Evolutionary conservation across 2,113 vertebrate genomes (phyloP), one percentile per base, ranked within the genome.

Genomic region (Apus apus): DNA sequence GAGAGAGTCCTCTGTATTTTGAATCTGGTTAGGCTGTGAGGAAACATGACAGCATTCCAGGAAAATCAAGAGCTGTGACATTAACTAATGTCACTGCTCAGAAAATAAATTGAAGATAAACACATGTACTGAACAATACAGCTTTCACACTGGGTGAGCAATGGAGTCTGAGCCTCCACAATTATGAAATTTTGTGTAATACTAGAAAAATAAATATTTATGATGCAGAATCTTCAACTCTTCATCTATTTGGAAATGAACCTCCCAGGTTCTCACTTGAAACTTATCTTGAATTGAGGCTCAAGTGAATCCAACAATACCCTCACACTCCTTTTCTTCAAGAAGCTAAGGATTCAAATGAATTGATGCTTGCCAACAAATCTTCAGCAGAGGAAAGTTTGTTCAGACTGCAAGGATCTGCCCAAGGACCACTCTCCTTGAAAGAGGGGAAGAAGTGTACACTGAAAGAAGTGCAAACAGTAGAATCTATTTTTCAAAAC

Each of bases 1-100:
- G 1, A 87, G 67, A 75, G 18, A 88, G 40, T 66, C 54, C 48
- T 74, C 65, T 40, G 8, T 50, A 79, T 76, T 76, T 61, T 83
- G 75, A 88, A 57, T 91, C 51, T 67, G 6, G 2, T 86, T 51
- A 51, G 76, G 48, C 60, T 81, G 27, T 15, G 21, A 62, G 46
- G 60, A 85, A 94, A 51, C 34, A 46, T 27, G 75, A 74, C 62
- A 84, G 43, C 83, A 84, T 60, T 90, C 72, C 68, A 67, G 79
- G 43, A 65, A 67, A 90, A 77, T 73, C 67, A 71, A 94, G 85
- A 87, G 46, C 4, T 1, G 48, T 90, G 79, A 85, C 85, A 76
- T 83, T 73, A 90, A 54, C 45, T 83, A 58, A 90, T 90, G 46
- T 34, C 67, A 53, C 56, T 73, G 5, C 40, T 83, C 57, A 85